Evolutionary conservation across 2,888 invertebrate species (phyloP).

Genomic region (Melanchra persicariae): DNA sequence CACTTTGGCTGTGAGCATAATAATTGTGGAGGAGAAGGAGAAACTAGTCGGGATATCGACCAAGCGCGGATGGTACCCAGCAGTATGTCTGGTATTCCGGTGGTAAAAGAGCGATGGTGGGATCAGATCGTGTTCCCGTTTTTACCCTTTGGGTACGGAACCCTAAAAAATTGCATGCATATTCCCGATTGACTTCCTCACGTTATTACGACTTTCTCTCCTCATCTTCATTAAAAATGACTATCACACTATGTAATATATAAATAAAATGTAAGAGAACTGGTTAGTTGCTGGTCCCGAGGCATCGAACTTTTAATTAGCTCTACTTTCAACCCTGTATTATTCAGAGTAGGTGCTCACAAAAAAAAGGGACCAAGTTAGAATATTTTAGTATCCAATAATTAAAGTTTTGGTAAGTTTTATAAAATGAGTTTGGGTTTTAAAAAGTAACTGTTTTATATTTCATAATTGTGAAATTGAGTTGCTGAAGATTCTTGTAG

Average conservation of each 20-base stretch:
- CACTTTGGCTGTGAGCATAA: no score
- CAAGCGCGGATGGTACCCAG: no score
- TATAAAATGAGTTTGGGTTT: neutral
- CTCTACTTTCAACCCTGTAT: slow-evolving; percentile 55
- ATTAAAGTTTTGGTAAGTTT: slow-evolving; percentile 47
- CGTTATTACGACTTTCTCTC: neutral
- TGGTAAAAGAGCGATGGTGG: no score
- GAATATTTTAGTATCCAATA: slow-evolving; percentile 39
- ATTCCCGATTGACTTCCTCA: no score
- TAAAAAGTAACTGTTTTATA: neutral
- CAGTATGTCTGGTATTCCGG: no score
- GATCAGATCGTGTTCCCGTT: no score
- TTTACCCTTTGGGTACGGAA: no score
- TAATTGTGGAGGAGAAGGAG: no score
- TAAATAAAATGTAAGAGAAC: slow-evolving; percentile 39
- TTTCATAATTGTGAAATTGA: neutral
- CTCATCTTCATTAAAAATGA: slow-evolving; percentile 1
- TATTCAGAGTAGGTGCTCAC: slow-evolving; percentile 54
- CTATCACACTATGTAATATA: neutral
- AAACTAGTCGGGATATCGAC: no score
- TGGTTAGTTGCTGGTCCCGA: slow-evolving; percentile 35
- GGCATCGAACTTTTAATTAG: slow-evolving; percentile 69
- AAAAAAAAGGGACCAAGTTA: slow-evolving; percentile 56
- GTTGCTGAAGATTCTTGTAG: neutral
- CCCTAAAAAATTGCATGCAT: no score